These are phyloP conservation scores for Melanaphis sacchari DNA, from an alignment of 1,140 invertebrate genomes.

Conservation along the genomic window DNA sequence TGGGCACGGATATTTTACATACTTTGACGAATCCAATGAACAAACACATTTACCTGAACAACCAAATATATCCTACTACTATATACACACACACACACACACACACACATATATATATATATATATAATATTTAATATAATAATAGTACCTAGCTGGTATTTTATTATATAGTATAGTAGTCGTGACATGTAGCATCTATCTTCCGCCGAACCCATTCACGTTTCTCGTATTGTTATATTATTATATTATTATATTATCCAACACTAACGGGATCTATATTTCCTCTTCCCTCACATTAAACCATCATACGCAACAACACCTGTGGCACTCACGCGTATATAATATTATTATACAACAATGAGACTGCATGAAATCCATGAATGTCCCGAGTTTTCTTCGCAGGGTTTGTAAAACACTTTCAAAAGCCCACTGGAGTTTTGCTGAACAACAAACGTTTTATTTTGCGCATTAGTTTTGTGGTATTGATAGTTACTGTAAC, in stretches of 20 bases:
- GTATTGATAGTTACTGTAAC: background rate
- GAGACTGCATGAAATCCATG: background rate
- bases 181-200: background rate
- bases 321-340: background rate
- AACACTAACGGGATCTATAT: background rate
- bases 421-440: background rate
- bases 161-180: background rate
- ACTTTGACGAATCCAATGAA: background rate
- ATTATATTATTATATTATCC: constrained; percentile 13
- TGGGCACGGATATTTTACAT: background rate
- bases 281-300: background rate
- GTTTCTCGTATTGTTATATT: constrained; percentile 1
- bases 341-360: background rate
- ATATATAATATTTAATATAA: background rate
- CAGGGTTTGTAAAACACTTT: background rate
- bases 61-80: background rate
- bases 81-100: background rate
- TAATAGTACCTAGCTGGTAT: background rate
- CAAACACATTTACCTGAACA: background rate
- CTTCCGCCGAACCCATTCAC: background rate
- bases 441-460: background rate
- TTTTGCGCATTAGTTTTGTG: background rate
- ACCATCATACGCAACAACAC: background rate
- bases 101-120: background rate
- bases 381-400: background rate